Base-by-base conservation (phyloP, 53 echinoderm and acorn worm species). In the Stichopus horrens region DNA sequence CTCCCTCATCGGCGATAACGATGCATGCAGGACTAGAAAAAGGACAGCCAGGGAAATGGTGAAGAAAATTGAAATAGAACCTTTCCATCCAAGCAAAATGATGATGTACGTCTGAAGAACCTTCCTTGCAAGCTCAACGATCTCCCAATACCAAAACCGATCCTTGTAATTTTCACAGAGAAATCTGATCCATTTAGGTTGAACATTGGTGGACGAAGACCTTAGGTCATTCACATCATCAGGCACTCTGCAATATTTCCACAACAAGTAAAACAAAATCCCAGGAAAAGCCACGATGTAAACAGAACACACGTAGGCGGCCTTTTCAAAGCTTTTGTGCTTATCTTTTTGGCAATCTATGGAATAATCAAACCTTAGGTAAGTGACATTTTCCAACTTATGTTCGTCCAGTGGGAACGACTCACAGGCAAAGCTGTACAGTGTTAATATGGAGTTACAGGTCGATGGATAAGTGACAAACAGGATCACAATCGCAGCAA, bases 271-370 rank as follows among this genome's bases (percentile, higher is more conserved):
- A 7, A 92, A 88, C 76, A 94, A 57, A 14, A 74, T 58, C 4
- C 88, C 55, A 6, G 94, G 94, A 76, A 90, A 92, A 18, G 79
- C 89, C 6, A 94, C 71, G 7, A 94, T 76, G 80, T 94, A 94
- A 21, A 79, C 4, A 10, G 90, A 63, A 9, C 80, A n/a, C 7
- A 52, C 83, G 56, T 91, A 60, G 20, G 92, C 89, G 16, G 92
- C 89, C 5, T 54, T 88, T 20, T 60, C 14, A 16, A 65, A 60
- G 7, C 18, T n/a, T 6, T 4, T 23, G 37, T 94, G 92, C 5
- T 8, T 55, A 20, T 14, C 53, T 7, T 57, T 77, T 9, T 76
- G n/a, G 86, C 94, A 94, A 63, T 76, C 60, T 19, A 92, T 89
- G 9, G 89, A 80, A 86, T 89, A 92, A 55, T 94, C 92, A 53